A percentile compares a stretch with the other conserved stretches of the same genome.
These are phyloP conservation scores for Brachyistius frenatus DNA, from an alignment of 2,113 vertebrate genomes.

Conservation along the genomic window DNA sequence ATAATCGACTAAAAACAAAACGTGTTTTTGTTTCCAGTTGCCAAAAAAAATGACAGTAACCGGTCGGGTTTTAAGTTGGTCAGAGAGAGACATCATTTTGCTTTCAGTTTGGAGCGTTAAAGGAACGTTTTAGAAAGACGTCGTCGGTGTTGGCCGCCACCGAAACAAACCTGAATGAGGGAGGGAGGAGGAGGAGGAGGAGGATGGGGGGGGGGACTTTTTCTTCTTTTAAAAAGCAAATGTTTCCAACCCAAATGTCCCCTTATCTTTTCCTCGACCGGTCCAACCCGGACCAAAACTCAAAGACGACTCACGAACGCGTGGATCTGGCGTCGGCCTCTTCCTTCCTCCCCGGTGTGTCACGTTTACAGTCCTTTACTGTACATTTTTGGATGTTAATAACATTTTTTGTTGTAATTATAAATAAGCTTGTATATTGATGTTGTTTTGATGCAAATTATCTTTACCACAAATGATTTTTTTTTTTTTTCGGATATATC, in stretches of 20 bases:
- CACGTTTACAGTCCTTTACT: slow-evolving; percentile 85
- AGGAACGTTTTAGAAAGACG: not conserved
- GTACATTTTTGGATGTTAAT: slow-evolving; percentile 78
- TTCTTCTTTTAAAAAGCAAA: slow-evolving; percentile 35
- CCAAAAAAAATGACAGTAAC: slow-evolving; percentile 21
- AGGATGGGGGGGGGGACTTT: not conserved
- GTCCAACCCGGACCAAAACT: slow-evolving; percentile 22
- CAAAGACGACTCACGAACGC: not conserved
- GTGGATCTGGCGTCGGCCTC: slow-evolving; percentile 13
- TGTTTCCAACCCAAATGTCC: slow-evolving; percentile 70
- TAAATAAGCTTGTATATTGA: slow-evolving; percentile 86
- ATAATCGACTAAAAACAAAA: not conserved
- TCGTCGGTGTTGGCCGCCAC: not conserved
- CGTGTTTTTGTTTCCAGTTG: slow-evolving; percentile 17
- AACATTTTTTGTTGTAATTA: slow-evolving; percentile 75
- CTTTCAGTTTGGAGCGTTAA: too few relatives aligned
- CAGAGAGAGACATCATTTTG: not conserved
- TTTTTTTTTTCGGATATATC: slow-evolving; percentile 86
- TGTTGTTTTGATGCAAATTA: slow-evolving; percentile 83
- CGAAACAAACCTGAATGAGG: too few relatives aligned
- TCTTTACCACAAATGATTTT: slow-evolving; percentile 90
- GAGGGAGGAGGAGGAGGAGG: not conserved
- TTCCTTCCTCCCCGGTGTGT: slow-evolving; percentile 75
- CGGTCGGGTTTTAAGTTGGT: not conserved
- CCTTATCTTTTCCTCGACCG: not conserved